Evolutionary conservation across 1,140 invertebrate species (phyloP).

Genomic region (Microvelia longipes): DNA sequence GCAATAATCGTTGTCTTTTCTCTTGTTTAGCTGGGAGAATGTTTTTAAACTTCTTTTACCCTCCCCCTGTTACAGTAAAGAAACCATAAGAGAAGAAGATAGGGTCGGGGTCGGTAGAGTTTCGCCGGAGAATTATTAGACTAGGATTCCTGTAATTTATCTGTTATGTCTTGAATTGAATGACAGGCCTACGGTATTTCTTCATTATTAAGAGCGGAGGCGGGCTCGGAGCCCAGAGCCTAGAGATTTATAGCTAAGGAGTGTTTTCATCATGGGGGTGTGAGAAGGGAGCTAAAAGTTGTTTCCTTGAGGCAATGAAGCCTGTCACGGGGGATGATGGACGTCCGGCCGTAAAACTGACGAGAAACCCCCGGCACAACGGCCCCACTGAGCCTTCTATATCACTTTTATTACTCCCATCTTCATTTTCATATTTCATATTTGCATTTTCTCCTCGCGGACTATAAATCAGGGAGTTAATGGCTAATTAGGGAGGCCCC

Average conservation of each 20-base stretch:
- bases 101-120: too few species aligned
- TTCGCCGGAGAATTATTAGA: not conserved
- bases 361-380: slow-evolving; percentile 47
- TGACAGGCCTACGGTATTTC: slow-evolving; percentile 3
- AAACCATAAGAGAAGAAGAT: not conserved
- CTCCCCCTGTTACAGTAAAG: too few species aligned
- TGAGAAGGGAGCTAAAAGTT: not conserved
- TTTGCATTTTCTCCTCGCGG: slow-evolving; percentile 40
- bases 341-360: slow-evolving; percentile 44
- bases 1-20: not conserved
- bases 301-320: slow-evolving; percentile 35
- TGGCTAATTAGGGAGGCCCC: slow-evolving; percentile 44
- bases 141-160: slow-evolving; percentile 1
- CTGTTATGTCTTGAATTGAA: slow-evolving; percentile 1
- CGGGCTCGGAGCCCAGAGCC: not conserved
- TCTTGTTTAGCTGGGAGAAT: not conserved
- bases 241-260: slow-evolving; percentile 1
- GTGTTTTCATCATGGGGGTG: slow-evolving; percentile 3
- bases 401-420: slow-evolving; percentile 63
- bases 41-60: not conserved
- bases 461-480: slow-evolving; percentile 47
- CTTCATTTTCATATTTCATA: slow-evolving; percentile 70
- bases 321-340: slow-evolving; percentile 48
- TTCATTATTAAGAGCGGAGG: slow-evolving; percentile 1
- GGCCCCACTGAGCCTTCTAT: slow-evolving; percentile 54